Conservation (phyloP, 2,113 vertebrate genomes). For the Tupaia tana region DNA sequence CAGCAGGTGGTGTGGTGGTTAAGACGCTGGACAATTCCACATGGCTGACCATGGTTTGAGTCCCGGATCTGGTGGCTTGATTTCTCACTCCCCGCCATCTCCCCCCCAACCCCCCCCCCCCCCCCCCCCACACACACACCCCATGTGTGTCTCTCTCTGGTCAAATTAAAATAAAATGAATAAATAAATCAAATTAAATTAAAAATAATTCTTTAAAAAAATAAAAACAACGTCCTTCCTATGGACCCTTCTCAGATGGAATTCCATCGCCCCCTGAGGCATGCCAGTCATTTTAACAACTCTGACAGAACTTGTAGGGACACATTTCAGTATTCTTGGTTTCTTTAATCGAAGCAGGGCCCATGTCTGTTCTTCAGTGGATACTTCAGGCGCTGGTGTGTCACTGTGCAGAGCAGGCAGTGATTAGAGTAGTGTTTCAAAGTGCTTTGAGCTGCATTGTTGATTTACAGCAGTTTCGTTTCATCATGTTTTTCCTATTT, state of each 20-base stretch:
- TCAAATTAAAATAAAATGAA: too few species aligned
- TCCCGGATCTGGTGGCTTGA: too few species aligned
- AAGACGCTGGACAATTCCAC: too few species aligned
- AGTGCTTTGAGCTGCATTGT: background rate
- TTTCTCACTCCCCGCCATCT: too few species aligned
- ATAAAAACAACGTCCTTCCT: background rate
- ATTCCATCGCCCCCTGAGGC: background rate
- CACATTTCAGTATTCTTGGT: background rate
- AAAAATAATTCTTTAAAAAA: too few species aligned
- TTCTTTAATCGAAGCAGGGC: background rate
- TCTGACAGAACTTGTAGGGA: background rate
- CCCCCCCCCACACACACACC: too few species aligned
- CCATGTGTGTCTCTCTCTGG: too few species aligned
- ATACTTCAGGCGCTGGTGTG: background rate
- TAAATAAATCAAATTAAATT: too few species aligned
- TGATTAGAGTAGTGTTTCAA: background rate
- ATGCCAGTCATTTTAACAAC: background rate
- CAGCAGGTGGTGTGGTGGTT: too few species aligned
- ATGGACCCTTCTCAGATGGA: background rate
- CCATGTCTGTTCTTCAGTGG: background rate
- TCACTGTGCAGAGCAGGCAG: background rate
- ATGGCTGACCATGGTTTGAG: too few species aligned
- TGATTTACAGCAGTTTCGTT: background rate
- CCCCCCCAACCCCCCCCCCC: too few species aligned
- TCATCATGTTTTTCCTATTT: conserved; percentile 9